Percentiles rank a stretch among this genome's conserved stretches.
Conservation (phyloP, 2,797 vertebrate species). For the Pantherophis vulpinus region DNA sequence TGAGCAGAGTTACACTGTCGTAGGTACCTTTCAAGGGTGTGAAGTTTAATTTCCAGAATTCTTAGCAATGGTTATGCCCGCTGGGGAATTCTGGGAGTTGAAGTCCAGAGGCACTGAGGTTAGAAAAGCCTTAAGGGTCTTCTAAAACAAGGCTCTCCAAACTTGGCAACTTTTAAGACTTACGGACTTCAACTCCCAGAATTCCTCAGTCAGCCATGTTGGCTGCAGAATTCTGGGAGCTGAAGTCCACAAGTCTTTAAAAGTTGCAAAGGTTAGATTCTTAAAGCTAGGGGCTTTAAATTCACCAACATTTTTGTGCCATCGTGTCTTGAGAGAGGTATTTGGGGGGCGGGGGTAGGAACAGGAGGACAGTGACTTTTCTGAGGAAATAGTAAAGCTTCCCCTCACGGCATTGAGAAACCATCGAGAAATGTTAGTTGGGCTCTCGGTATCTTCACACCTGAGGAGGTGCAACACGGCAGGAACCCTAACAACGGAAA, state of each 20-base stretch:
- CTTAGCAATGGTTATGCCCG: not conserved
- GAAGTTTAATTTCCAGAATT: not conserved
- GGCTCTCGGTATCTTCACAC: not conserved
- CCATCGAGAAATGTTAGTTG: not conserved
- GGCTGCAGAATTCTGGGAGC: not conserved
- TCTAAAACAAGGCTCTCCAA: not conserved
- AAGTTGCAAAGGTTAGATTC: not conserved
- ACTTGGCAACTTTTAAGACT: too few species aligned
- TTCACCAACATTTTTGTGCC: not conserved
- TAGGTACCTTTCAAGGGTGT: not conserved
- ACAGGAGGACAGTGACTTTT: not conserved
- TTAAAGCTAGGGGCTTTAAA: not conserved
- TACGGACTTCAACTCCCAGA: not conserved
- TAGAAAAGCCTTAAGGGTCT: not conserved
- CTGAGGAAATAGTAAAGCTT: not conserved
- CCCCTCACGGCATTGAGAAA: not conserved
- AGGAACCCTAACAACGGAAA: not conserved
- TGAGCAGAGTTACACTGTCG: not conserved
- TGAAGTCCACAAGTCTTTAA: not conserved
- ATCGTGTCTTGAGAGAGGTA: not conserved
- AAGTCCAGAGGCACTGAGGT: not conserved
- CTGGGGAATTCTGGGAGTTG: not conserved
- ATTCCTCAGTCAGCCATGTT: not conserved
- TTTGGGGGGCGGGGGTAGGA: not conserved
- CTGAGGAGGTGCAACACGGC: not conserved